Conservation (phyloP, 2,888 invertebrate genomes). For the Coelinius sp. region DNA sequence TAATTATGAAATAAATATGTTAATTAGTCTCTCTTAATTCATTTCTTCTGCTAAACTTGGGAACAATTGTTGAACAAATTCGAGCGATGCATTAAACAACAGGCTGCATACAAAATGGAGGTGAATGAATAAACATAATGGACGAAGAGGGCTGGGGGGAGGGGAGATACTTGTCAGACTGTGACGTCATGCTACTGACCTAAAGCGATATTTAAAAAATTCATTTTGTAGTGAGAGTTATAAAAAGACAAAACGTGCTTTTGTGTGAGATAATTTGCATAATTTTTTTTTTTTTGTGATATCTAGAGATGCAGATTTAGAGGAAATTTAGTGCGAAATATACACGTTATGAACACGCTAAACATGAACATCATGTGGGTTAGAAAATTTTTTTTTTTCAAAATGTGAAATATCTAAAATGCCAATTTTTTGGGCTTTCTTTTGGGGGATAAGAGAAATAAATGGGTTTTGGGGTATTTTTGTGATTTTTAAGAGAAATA, state of each 20-base stretch:
- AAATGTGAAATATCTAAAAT: slow-evolving; percentile 6
- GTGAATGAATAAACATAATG: not conserved
- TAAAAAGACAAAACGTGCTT: slow-evolving; percentile 13
- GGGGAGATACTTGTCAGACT: not conserved
- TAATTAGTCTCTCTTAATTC: not conserved
- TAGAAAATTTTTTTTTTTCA: not conserved
- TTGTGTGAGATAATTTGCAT: not conserved
- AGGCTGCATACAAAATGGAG: slow-evolving; percentile 23
- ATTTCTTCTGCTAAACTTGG: not conserved
- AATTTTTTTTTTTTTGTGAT: not conserved
- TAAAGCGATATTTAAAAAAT: not conserved
- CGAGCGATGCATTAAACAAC: slow-evolving; percentile 16
- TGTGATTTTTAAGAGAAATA: slow-evolving; percentile 36
- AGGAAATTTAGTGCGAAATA: slow-evolving; percentile 9
- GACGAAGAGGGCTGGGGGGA: too few relatives aligned
- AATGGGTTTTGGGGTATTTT: not conserved
- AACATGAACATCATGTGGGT: slow-evolving; percentile 18
- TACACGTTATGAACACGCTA: slow-evolving; percentile 20
- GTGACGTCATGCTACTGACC: slow-evolving; percentile 23
- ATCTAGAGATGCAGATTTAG: slow-evolving; percentile 21
- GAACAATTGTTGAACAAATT: not conserved
- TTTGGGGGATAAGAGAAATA: too few relatives aligned
- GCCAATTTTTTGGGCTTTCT: slow-evolving; percentile 24
- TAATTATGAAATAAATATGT: not conserved
- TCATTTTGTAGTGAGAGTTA: not conserved